phyloP scores from a whole-genome alignment of 2,113 vertebrate genomes.

The Tachysurus vachellii region DNA sequence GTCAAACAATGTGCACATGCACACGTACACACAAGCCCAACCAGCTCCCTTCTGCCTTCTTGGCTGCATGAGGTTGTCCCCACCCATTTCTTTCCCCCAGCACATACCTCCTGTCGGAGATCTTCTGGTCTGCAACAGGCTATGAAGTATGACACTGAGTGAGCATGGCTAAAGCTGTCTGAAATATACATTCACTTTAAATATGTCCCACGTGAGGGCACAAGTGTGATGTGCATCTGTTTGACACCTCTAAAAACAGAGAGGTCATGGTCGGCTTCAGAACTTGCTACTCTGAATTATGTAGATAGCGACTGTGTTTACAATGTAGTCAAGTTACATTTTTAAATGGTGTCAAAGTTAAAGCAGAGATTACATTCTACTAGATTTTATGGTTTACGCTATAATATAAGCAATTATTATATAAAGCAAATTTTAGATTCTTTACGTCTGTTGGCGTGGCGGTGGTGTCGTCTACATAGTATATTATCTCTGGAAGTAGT shows the following conservation, averaged over 20 bases:
- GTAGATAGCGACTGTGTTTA: background rate
- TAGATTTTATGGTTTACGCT: background rate
- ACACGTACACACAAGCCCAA: constrained; percentile 27
- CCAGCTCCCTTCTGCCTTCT: constrained; percentile 28
- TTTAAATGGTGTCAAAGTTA: background rate
- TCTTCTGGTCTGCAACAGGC: constrained; percentile 38
- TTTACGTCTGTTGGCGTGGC: background rate
- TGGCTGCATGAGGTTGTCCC: constrained; percentile 38
- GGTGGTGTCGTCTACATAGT: constrained; percentile 2
- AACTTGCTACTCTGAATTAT: constrained; percentile 20
- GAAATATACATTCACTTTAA: constrained; percentile 36
- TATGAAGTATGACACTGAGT: background rate
- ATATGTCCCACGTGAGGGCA: constrained; percentile 58
- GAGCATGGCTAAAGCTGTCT: background rate
- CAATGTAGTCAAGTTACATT: background rate
- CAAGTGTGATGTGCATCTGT: constrained; percentile 66
- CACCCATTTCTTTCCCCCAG: constrained; percentile 55
- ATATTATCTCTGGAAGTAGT: constrained; percentile 37
- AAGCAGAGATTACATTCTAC: background rate
- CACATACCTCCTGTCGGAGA: constrained; percentile 17
- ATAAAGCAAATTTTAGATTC: background rate
- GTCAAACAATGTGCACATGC: background rate
- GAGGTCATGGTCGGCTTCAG: constrained; percentile 35
- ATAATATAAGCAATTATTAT: constrained; percentile 17
- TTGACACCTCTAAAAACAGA: constrained; percentile 67